Evolutionary conservation across 2,113 vertebrate genomes (phyloP).

Genomic region (Corydoras sp.): DNA sequence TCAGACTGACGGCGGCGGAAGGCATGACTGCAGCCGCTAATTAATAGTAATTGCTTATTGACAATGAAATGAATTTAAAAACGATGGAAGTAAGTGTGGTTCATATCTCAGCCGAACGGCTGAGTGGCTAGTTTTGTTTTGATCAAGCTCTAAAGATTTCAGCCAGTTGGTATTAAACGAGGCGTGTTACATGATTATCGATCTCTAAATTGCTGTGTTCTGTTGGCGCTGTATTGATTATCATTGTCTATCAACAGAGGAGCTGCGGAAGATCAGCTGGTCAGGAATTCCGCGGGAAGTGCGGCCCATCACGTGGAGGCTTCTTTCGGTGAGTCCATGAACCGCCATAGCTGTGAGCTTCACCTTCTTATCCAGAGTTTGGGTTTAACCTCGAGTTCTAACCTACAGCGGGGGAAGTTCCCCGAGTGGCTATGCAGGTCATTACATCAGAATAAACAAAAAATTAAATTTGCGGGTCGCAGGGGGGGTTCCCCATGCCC

Average conservation of each 20-base stretch:
- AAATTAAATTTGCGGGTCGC: too few relatives aligned
- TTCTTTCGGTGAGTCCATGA: slow-evolving; percentile 75
- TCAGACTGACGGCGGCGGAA: slow-evolving; percentile 12
- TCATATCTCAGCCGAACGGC: neutral
- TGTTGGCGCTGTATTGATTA: slow-evolving; percentile 2
- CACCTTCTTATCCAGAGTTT: too few relatives aligned
- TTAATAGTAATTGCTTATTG: slow-evolving; percentile 42
- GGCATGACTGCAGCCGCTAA: slow-evolving; percentile 26
- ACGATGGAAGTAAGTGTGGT: slow-evolving; percentile 9
- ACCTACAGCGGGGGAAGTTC: too few relatives aligned
- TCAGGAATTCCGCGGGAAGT: slow-evolving; percentile 92
- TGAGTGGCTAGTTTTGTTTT: slow-evolving; percentile 4
- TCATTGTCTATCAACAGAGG: slow-evolving; percentile 69
- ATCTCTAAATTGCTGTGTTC: slow-evolving; percentile 9
- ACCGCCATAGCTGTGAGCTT: too few relatives aligned
- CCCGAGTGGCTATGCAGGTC: too few relatives aligned
- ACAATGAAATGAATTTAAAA: slow-evolving; percentile 14
- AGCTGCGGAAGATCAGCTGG: slow-evolving; percentile 95
- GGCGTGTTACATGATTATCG: neutral
- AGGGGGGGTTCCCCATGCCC: too few relatives aligned
- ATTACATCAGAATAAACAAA: too few relatives aligned
- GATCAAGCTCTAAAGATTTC: slow-evolving; percentile 11
- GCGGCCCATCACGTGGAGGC: slow-evolving; percentile 92
- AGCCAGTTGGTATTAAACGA: neutral
- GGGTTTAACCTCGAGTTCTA: too few relatives aligned